Evolutionary conservation across 1,140 invertebrate genomes (phyloP).

Genomic region (Lerema accius): DNA sequence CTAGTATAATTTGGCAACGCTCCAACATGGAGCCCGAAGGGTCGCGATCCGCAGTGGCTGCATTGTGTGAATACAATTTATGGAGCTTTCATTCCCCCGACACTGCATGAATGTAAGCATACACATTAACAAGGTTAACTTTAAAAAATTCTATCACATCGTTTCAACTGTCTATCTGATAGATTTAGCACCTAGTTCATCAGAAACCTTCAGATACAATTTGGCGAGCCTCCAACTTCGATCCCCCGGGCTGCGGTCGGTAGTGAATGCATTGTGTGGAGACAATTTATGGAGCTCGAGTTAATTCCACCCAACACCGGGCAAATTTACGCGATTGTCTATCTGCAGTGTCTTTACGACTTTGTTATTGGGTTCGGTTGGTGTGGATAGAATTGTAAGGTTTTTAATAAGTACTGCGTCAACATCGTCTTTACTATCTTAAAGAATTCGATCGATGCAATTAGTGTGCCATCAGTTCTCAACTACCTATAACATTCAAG

Average conservation of each 20-base stretch:
- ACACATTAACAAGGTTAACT: slow-evolving; percentile 14
- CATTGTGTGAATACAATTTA: slow-evolving; percentile 60
- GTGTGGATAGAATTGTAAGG: background rate
- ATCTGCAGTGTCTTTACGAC: slow-evolving; percentile 2
- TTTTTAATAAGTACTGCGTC: too few species aligned
- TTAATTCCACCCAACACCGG: slow-evolving; percentile 1
- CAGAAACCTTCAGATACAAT: slow-evolving; percentile 13
- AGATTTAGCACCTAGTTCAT: slow-evolving; percentile 24
- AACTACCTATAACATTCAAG: too few species aligned
- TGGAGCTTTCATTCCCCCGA: slow-evolving; percentile 18
- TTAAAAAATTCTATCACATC: slow-evolving; percentile 15
- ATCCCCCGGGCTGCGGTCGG: slow-evolving; percentile 28
- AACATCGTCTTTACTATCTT: too few species aligned
- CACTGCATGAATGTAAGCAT: slow-evolving; percentile 1
- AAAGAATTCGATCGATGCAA: too few species aligned
- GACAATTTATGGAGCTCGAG: slow-evolving; percentile 48
- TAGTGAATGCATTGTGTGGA: slow-evolving; percentile 48
- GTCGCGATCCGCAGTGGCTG: slow-evolving; percentile 41
- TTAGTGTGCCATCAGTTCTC: too few species aligned
- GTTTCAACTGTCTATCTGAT: slow-evolving; percentile 9
- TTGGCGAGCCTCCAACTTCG: slow-evolving; percentile 45
- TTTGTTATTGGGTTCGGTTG: background rate
- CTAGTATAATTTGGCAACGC: slow-evolving; percentile 38
- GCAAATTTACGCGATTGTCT: slow-evolving; percentile 20
- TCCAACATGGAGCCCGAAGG: slow-evolving; percentile 40